Evolutionary conservation across 2,113 vertebrate genomes (phyloP).

Genomic region (Petrocephalus zakoni): DNA sequence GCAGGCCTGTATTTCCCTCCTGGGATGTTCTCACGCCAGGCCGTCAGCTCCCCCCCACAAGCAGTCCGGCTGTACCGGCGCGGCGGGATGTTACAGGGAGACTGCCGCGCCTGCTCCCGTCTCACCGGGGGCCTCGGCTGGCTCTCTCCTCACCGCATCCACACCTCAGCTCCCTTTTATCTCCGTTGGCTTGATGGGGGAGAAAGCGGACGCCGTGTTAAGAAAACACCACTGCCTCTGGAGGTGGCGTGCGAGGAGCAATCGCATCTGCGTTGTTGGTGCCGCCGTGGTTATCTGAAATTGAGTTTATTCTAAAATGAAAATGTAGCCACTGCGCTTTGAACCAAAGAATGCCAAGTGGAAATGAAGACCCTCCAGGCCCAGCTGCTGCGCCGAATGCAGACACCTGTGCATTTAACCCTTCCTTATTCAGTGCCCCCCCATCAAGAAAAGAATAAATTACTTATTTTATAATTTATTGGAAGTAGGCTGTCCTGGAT

Average conservation of each 20-base stretch:
- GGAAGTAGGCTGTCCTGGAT: neutral
- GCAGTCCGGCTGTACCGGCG: neutral
- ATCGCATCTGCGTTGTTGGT: conserved; percentile 31
- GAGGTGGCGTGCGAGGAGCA: conserved; percentile 25
- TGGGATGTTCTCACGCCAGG: neutral
- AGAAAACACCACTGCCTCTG: conserved; percentile 31
- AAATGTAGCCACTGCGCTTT: conserved; percentile 39
- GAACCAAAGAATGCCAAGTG: conserved; percentile 39
- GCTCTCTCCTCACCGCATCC: neutral
- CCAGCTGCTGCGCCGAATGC: conserved; percentile 20
- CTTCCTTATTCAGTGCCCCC: neutral
- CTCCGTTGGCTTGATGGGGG: conserved; percentile 21
- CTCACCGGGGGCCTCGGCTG: neutral
- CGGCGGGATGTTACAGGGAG: neutral
- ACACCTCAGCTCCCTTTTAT: conserved; percentile 21
- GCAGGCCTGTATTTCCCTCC: neutral
- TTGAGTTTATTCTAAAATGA: conserved; percentile 46
- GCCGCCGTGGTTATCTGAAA: conserved; percentile 42
- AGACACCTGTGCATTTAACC: conserved; percentile 25
- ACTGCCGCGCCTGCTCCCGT: neutral
- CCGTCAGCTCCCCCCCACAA: neutral
- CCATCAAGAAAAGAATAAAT: neutral
- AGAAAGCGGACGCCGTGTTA: conserved; percentile 28
- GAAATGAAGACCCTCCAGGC: conserved; percentile 36
- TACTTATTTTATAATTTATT: conserved; percentile 3